phyloP scores from a whole-genome alignment of 1,140 invertebrate genomes.

The Sitophilus oryzae region DNA sequence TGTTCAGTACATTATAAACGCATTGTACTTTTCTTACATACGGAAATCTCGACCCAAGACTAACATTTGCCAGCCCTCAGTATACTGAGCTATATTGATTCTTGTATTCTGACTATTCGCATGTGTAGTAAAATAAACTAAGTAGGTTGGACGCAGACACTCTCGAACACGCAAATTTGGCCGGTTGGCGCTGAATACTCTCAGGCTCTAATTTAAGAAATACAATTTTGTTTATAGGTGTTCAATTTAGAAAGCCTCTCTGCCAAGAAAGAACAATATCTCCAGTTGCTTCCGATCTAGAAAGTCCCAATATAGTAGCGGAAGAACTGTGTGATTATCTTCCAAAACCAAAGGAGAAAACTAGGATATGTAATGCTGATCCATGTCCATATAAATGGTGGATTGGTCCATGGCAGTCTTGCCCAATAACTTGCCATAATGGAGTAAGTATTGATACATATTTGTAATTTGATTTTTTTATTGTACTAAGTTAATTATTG shows the following conservation, averaged over 20 bases:
- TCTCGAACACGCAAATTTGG: no score
- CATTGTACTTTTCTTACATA: no score
- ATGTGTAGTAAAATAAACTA: no score
- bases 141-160: no score
- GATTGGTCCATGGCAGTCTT: conserved; percentile 77
- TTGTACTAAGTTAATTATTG: background rate
- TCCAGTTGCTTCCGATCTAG: conserved; percentile 33
- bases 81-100: no score
- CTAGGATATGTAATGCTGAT: conserved; percentile 60
- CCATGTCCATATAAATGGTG: conserved; percentile 73
- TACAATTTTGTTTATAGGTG: conserved; percentile 25
- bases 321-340: conserved; percentile 58
- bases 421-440: conserved; percentile 64
- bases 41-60: no score
- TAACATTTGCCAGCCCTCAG: no score
- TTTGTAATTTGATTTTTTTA: background rate
- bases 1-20: no score
- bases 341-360: conserved; percentile 54
- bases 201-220: background rate
- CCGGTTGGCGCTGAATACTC: no score
- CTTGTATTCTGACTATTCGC: no score
- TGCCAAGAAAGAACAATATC: conserved; percentile 60
- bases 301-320: conserved; percentile 52
- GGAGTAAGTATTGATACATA: conserved; percentile 28
- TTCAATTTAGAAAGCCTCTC: conserved; percentile 55